Conservation (phyloP, 2,113 vertebrate species). For the Procapra przewalskii region DNA sequence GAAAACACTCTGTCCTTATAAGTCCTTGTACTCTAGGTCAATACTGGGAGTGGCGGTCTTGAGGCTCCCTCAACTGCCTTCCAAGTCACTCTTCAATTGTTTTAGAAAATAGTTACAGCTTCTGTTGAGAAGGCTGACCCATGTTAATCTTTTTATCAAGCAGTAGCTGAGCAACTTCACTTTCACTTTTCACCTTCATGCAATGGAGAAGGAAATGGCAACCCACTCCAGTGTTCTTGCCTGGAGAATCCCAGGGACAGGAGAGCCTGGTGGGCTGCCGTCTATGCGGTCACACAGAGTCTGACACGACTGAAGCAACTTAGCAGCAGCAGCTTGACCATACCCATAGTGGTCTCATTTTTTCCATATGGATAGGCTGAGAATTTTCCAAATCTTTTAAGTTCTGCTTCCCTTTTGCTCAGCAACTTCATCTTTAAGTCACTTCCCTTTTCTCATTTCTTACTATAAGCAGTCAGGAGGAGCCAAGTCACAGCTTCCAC, state of each 20-base stretch:
- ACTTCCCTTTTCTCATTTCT: neutral
- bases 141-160: neutral
- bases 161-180: neutral
- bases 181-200: too few relatives aligned
- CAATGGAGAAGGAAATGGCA: too few relatives aligned
- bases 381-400: neutral
- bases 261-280: too few relatives aligned
- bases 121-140: neutral
- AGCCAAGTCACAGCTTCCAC: neutral
- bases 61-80: neutral
- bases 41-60: too few relatives aligned
- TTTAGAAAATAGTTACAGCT: neutral
- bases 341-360: neutral
- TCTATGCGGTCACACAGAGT: too few relatives aligned
- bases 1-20: neutral
- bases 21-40: neutral
- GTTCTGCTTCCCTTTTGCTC: neutral
- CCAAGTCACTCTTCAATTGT: neutral
- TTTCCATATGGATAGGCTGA: neutral
- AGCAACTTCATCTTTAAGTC: neutral
- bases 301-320: rapidly evolving
- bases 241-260: too few relatives aligned
- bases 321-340: neutral
- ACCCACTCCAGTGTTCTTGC: too few relatives aligned
- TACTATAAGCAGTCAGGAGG: neutral